Evolutionary conservation across 2,113 vertebrate species (phyloP), one percentile per base, ranked within the genome.

Genomic region (Riparia riparia): DNA sequence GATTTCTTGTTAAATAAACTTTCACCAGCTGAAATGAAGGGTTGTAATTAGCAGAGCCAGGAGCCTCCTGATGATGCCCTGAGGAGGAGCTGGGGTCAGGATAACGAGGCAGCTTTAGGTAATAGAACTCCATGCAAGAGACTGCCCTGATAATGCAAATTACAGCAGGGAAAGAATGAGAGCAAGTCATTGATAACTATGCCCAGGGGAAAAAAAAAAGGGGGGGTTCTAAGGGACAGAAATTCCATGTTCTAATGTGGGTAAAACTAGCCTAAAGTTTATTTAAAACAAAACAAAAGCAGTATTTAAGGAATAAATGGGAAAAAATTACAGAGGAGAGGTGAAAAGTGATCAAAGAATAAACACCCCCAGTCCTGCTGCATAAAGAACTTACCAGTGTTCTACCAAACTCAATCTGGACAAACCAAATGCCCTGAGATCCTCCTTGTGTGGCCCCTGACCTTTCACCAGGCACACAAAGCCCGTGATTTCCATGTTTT

Each of bases 1-100:
- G 94, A 97, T 97, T 98, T 90, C 41, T 96, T 96, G 98, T 94
- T 97, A 98, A 98, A 98, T 98, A 96, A 98, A 98, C 95, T 95
- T 97, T 92, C 93, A 97, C 88, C 92, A 93, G 97, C 93, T 94
- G 91, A 97, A 98, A 98, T 97, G 95, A 98, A 98, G 85, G 77
- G 93, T 8, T 96, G 96, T 97, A 97, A 97, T 98, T 96, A 98
- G 98, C 79, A 94, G 95, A 97, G 94, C 95, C 98, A 98, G 98
- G 97, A 98, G 96, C 74, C 94, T 83, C 96, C 96, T 93, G 94
- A 97, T 97, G 97, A 97, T 82, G 66, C 97, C 97, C 96, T 96
- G 93, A 94, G 93, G 45, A 90, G 79, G 94, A 82, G 91, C 83
- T 76, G 64, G 95, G 98, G 98, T 99, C 94, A 98, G 97, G 98